Base-by-base conservation (phyloP, 2,797 vertebrate genomes). In the Syngnathus rostellatus region DNA sequence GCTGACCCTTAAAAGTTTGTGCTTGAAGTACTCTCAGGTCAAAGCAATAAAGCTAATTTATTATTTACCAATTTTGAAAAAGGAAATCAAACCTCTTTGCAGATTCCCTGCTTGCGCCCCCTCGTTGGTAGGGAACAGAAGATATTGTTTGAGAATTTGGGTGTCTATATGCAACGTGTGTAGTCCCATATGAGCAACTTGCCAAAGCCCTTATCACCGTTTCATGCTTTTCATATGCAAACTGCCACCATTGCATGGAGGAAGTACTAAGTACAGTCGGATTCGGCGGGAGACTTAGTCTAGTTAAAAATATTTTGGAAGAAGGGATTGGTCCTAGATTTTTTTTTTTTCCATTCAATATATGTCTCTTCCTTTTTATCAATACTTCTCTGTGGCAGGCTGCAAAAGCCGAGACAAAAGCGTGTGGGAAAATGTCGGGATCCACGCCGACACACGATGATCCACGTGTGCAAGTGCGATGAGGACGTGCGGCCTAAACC, bases 311-410 rank as follows among this genome's bases (percentile, higher is more conserved):
- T 17, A 3, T 31, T 31, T 43, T 43, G 3, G 41, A 43, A 43
- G 41, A 58, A 63, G 37, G 75, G 74, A 81, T 81, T 76, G 78
- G 23, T 81, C 63, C 23, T 72, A 71, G 74, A 81, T 9, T 43
- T 3, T 6, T 76, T 69, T 50, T 11, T 12, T 10, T 23, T 23
- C 23, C 21, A 9, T 11, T 9, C 16, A 14, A 48, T 55, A 25
- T 41, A 46, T 43, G 62, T 81, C 75, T 72, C 69, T 82, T 82
- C 83, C 81, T 86, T 88, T 88, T 75, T 68, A 81, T 83, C 83
- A 86, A 86, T 84, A 72, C 74, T 39, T 70, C 68, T 83, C 78
- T 66, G 63, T 79, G 69, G 46, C 51, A 12, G 64, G 55, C 68
- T 82, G 65, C 63, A 67, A 75, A 79, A 68, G 65, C 25, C 2